phyloP scores from a whole-genome alignment of 2,113 vertebrate genomes.

The Thalassarche chlororhynchos region DNA sequence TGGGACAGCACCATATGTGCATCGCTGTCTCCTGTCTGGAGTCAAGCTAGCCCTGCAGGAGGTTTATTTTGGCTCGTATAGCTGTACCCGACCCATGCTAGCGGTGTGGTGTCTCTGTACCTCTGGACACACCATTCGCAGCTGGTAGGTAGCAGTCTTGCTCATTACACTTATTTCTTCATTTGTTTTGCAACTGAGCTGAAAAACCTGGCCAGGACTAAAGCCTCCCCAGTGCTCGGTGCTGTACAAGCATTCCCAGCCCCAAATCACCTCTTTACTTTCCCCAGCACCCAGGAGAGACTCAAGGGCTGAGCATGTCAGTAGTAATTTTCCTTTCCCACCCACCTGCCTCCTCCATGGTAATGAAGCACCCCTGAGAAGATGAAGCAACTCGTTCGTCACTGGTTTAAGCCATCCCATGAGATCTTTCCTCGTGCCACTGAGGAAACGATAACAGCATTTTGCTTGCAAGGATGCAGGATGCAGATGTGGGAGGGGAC shows the following conservation, averaged over 20 bases:
- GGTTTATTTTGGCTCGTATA: background rate
- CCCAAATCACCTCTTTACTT: background rate
- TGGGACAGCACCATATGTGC: background rate
- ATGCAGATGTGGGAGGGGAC: background rate
- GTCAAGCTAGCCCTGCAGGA: background rate
- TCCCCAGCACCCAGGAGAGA: background rate
- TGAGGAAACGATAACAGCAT: fast-evolving
- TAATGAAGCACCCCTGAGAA: background rate
- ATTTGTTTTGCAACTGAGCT: background rate
- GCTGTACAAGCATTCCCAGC: background rate
- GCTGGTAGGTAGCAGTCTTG: background rate
- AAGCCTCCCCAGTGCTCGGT: background rate
- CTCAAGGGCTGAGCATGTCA: fast-evolving
- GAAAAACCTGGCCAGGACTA: background rate
- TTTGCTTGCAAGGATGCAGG: background rate
- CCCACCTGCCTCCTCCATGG: background rate
- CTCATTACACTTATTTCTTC: background rate
- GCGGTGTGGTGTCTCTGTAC: background rate
- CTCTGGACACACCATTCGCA: background rate
- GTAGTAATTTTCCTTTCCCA: background rate
- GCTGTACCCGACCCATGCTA: background rate
- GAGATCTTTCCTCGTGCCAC: background rate
- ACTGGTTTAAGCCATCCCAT: background rate
- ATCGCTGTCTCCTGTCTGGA: background rate
- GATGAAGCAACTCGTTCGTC: background rate